Conservation (phyloP, 2,888 invertebrate species). For the Boloria selene region DNA sequence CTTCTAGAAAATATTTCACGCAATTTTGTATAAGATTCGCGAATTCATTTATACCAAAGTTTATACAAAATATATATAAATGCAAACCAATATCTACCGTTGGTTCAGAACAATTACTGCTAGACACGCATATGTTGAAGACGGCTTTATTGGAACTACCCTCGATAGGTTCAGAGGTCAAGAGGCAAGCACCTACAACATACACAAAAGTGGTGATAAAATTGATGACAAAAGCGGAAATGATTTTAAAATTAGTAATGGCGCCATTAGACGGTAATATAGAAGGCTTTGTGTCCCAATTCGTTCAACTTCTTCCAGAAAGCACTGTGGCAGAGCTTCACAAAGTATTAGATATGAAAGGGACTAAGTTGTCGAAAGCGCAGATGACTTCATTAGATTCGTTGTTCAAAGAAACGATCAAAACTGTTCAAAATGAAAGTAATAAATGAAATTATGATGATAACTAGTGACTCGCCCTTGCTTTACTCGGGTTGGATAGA, state of each 20-base stretch:
- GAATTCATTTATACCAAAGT: slow-evolving; percentile 97
- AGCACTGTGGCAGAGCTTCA: slow-evolving; percentile 95
- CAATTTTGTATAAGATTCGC: slow-evolving; percentile 98
- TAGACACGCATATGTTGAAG: slow-evolving; percentile 97
- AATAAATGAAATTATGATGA: slow-evolving; percentile 25
- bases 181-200: slow-evolving; percentile 93
- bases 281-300: slow-evolving; percentile 93
- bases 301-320: slow-evolving; percentile 94
- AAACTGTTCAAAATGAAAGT: slow-evolving; percentile 43
- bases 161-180: slow-evolving; percentile 93
- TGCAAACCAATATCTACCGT: slow-evolving; percentile 93
- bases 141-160: slow-evolving; percentile 97
- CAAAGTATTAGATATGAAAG: slow-evolving; percentile 97
- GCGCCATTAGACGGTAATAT: slow-evolving; percentile 88
- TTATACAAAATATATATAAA: slow-evolving; percentile 94
- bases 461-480: no score
- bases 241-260: slow-evolving; percentile 99
- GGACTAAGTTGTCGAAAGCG: slow-evolving; percentile 75
- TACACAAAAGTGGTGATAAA: slow-evolving; percentile 91
- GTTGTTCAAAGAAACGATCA: slow-evolving; percentile 57
- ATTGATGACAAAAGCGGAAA: slow-evolving; percentile 98
- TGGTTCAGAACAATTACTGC: slow-evolving; percentile 96
- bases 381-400: slow-evolving; percentile 61
- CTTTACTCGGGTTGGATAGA: no score
- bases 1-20: slow-evolving; percentile 98